These are phyloP conservation scores for Brenthis daphne DNA, from an alignment of 2,888 invertebrate genomes.

Conservation along the genomic window DNA sequence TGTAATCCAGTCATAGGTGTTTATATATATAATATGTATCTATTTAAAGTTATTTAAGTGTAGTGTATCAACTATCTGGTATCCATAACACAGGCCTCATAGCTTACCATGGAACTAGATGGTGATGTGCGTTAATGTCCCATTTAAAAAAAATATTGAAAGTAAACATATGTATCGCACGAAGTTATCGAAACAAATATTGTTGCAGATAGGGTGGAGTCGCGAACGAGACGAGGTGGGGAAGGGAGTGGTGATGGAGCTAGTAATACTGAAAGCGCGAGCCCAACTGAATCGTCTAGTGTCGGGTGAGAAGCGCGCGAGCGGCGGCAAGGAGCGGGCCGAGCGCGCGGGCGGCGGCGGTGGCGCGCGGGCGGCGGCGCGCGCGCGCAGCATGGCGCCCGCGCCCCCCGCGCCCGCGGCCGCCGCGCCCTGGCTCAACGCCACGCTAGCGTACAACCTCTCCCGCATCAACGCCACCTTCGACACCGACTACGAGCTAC, in stretches of 20 bases:
- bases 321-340: constrained; percentile 48
- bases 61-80: too few relatives aligned
- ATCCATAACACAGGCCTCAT: too few relatives aligned
- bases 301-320: constrained; percentile 67
- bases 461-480: constrained; percentile 79
- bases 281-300: constrained; percentile 83
- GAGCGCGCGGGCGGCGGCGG: constrained; percentile 54
- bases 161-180: not conserved
- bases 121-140: too few relatives aligned
- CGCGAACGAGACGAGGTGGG: constrained; percentile 41
- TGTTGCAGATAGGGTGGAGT: constrained; percentile 53
- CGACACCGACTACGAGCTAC: constrained; percentile 76
- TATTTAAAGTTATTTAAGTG: too few relatives aligned
- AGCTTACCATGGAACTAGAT: too few relatives aligned
- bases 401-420: constrained; percentile 67
- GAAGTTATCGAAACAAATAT: constrained; percentile 20
- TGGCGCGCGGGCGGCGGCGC: constrained; percentile 61
- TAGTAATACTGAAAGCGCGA: constrained; percentile 84
- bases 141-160: too few relatives aligned
- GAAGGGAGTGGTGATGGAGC: constrained; percentile 81
- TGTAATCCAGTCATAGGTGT: too few relatives aligned
- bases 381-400: constrained; percentile 73
- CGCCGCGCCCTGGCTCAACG: constrained; percentile 79
- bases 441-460: constrained; percentile 80
- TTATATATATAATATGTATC: too few relatives aligned